Evolutionary conservation across 2,888 invertebrate genomes (phyloP), one percentile per base, ranked within the genome.

Genomic region (Noctua janthina): DNA sequence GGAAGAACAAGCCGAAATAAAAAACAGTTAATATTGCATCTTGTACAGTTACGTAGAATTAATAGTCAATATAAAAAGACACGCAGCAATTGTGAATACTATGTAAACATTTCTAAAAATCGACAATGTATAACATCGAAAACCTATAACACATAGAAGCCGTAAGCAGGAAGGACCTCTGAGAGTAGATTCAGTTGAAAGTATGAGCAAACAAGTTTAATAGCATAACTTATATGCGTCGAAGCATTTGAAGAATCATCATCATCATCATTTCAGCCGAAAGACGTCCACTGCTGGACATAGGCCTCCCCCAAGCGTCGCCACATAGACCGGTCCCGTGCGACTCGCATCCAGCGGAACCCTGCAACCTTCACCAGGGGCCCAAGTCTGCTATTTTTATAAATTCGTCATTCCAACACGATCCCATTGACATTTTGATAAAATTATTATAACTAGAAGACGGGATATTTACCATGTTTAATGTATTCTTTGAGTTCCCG

Each of bases 181-280:
- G 87, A 92, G 89, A 92, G 92, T 91, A 91, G 90, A 91, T 88
- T 88, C 85, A 88, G 88, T 92, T 89, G 79, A 91, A 90, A 89
- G 82, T 91, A 89, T 91, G 87, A 90, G 89, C 87, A 88, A 85
- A 74, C 59, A 74, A 85, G 70, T 77, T 51, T 67, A 70, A 74
- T 64, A 79, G 56, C 56, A 69, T 56, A 62, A 68, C 71, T 71
- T 35, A 79, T 59, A 39, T 64, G 62, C 46, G 64, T 70, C 62
- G 56, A 83, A 79, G 71, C 75, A 74, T 83, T 79, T 54, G 66
- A 81, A 81, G 43, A 43, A 43, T 0, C 43, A 43, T 7, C 43
- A 43, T 43, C 7, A 43, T 43, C 43, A 43, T 43, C 43, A 39
- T 7, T 43, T 43, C 7, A 7, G 7, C 7, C 7, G 43, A 43